A percentile compares a stretch with the other conserved stretches of the same genome.
phyloP scores from a whole-genome alignment of 2,888 invertebrate genomes.

The Crematogaster levior region DNA sequence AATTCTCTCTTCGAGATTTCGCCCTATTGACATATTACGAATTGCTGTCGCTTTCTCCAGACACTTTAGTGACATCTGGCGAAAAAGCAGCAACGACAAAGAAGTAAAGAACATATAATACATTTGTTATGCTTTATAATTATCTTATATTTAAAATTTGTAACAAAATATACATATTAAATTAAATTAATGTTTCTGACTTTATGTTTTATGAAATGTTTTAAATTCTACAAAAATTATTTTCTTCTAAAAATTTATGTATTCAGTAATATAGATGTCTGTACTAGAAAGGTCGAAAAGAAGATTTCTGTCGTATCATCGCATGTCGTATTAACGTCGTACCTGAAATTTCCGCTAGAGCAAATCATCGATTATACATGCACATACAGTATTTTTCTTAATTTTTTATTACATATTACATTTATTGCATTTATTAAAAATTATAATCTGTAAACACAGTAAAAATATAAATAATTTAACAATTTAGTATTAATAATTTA shows the following conservation, averaged over 20 bases:
- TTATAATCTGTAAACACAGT: neutral
- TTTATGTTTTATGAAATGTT: neutral
- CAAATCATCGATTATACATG: neutral
- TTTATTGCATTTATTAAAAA: too few species aligned
- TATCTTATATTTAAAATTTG: neutral
- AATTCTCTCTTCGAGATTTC: neutral
- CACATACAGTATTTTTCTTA: neutral
- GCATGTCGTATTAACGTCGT: neutral
- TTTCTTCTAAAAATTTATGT: neutral
- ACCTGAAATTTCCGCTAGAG: constrained; percentile 26
- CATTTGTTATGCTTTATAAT: neutral
- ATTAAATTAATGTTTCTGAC: neutral
- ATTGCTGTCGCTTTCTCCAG: neutral
- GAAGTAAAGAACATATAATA: neutral
- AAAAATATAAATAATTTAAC: neutral
- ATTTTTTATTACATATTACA: neutral
- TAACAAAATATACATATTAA: neutral
- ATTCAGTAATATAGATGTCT: neutral
- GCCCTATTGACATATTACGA: neutral
- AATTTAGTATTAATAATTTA: neutral
- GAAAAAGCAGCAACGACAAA: neutral
- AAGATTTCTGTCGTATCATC: constrained; percentile 36
- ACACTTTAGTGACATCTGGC: constrained; percentile 45
- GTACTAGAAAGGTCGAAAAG: neutral
- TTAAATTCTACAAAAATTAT: neutral